Percentiles rank a stretch among this genome's conserved stretches.
Evolutionary conservation across 2,113 vertebrate species (phyloP).

Genomic region (Otocyon megalotis): DNA sequence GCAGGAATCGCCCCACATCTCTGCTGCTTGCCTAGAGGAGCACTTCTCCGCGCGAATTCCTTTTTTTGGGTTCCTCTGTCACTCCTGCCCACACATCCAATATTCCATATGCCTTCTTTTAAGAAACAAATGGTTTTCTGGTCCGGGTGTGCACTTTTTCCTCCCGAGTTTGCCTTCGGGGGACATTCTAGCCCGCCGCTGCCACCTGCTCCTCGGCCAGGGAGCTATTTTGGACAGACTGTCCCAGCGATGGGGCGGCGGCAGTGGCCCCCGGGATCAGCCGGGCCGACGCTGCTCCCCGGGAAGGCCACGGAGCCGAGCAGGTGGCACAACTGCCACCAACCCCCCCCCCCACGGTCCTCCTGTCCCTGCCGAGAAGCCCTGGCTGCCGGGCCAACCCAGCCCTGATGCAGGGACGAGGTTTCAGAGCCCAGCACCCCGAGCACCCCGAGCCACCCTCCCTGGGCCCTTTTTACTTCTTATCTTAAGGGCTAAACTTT

Average conservation of each 20-base stretch:
- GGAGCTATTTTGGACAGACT: slow-evolving; percentile 67
- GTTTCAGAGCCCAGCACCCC: neutral
- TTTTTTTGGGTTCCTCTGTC: slow-evolving; percentile 72
- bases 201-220: slow-evolving; percentile 69
- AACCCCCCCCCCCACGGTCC: neutral
- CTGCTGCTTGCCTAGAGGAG: slow-evolving; percentile 46
- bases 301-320: no score
- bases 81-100: slow-evolving; percentile 78
- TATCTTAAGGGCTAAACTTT: slow-evolving; percentile 18
- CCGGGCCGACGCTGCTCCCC: no score
- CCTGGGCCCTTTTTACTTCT: neutral
- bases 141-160: slow-evolving; percentile 59
- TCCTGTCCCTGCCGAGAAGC: neutral
- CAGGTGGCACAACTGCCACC: no score
- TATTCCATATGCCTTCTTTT: slow-evolving; percentile 81
- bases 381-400: rapidly evolving
- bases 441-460: neutral
- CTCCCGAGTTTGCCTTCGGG: slow-evolving; percentile 65
- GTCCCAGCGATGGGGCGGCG: neutral
- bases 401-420: neutral
- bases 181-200: slow-evolving; percentile 77
- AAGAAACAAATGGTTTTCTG: slow-evolving; percentile 75
- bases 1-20: slow-evolving; percentile 61
- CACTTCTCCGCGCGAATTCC: slow-evolving; percentile 72
- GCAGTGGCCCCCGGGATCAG: no score